A percentile compares a stretch with the other conserved stretches of the same genome.
Evolutionary conservation across 2,888 invertebrate genomes (phyloP).

Genomic region (Ligdia adustata): DNA sequence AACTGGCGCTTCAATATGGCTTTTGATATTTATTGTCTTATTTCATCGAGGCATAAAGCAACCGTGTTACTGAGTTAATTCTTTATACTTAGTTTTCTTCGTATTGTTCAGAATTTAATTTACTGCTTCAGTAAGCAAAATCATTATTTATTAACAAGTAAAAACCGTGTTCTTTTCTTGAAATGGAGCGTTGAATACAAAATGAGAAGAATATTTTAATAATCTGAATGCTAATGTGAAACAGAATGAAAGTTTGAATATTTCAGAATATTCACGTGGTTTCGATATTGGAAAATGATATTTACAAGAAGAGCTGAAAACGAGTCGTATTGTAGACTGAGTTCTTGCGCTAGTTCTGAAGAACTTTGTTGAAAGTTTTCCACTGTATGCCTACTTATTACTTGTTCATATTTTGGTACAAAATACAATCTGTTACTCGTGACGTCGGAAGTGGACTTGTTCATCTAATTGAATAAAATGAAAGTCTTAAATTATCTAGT

Average conservation of each 20-base stretch:
- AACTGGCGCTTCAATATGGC: neutral
- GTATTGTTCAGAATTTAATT: conserved; percentile 49
- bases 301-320: conserved; percentile 21
- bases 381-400: too few relatives aligned
- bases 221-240: conserved; percentile 15
- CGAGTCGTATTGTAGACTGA: conserved; percentile 18
- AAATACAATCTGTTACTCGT: conserved; percentile 13
- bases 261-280: conserved; percentile 20
- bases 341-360: conserved; percentile 24
- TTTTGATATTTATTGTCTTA: neutral
- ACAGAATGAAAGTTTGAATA: conserved; percentile 16
- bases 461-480: conserved; percentile 2
- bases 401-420: conserved; percentile 22
- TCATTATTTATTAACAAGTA: conserved; percentile 60
- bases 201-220: conserved; percentile 27
- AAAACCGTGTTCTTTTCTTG: conserved; percentile 55
- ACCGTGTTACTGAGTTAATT: conserved; percentile 41
- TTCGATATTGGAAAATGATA: conserved; percentile 29
- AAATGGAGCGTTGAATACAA: conserved; percentile 45
- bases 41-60: conserved; percentile 23
- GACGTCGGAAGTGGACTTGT: conserved; percentile 9
- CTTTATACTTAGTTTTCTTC: conserved; percentile 46
- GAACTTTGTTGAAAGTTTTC: conserved; percentile 30
- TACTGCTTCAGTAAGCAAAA: conserved; percentile 48
- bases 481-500: too few relatives aligned